Conservation (phyloP, 1,140 invertebrate genomes). For the Bactericera cockerelli region DNA sequence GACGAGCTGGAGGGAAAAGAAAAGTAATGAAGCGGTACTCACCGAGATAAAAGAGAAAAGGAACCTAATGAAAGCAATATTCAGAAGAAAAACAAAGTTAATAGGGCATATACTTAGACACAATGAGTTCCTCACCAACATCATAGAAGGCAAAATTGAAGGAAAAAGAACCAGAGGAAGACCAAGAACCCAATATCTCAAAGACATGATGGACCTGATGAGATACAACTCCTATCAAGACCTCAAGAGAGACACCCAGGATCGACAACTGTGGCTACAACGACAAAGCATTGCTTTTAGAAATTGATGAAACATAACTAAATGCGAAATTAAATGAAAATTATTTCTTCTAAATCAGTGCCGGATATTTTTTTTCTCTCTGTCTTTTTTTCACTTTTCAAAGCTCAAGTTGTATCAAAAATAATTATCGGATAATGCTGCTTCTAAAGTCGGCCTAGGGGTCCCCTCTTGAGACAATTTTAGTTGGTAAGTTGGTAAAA, state of each 20-base stretch:
- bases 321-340: too few relatives aligned
- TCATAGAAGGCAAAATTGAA: slow-evolving; percentile 10
- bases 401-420: too few relatives aligned
- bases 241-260: background rate
- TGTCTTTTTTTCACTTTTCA: too few relatives aligned
- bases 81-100: slow-evolving; percentile 11
- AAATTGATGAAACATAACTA: background rate
- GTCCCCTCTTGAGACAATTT: too few relatives aligned
- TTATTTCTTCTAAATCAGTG: too few relatives aligned
- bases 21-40: slow-evolving; percentile 1
- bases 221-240: background rate
- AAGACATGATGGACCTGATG: slow-evolving; percentile 4
- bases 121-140: slow-evolving; percentile 7
- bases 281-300: slow-evolving; percentile 1
- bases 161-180: slow-evolving; percentile 11
- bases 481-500: too few relatives aligned
- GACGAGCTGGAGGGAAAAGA: slow-evolving; percentile 5
- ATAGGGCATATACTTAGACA: slow-evolving; percentile 9
- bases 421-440: too few relatives aligned
- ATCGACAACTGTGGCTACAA: background rate
- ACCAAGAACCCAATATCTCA: slow-evolving; percentile 4
- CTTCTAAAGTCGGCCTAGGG: too few relatives aligned
- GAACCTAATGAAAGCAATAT: background rate
- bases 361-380: too few relatives aligned
- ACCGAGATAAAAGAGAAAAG: background rate